Evolutionary conservation across 2,113 vertebrate genomes (phyloP), one percentile per base, ranked within the genome.

Genomic region (Chlorodrepanis virens): DNA sequence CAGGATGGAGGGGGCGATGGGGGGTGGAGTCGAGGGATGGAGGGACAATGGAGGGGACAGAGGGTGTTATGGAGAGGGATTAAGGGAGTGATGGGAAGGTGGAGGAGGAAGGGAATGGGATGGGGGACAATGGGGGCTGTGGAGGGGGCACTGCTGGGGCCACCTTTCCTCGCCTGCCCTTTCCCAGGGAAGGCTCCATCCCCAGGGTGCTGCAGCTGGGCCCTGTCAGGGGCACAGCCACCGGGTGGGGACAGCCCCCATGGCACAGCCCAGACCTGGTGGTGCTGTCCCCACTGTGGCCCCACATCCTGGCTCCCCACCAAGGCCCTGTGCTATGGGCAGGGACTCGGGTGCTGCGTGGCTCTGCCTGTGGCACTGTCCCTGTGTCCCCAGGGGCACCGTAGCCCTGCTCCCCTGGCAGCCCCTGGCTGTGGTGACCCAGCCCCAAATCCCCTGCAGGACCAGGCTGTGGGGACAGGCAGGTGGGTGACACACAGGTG

Each of bases 331-430:
- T 53, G 60, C 53, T 54, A 2, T 0, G 60, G 49, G 23, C 71
- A 78, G 71, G 44, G 70, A 40, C 19, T 11, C 0, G 0, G 6
- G 44, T 15, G 31, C 39, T 44, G 40, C 24, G 11, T 17, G 24
- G 49, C 37, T 25, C 59, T 82, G 70, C 60, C 47, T 15, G 56
- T 65, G 56, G 27, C 88, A 20, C 74, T 18, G 59, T 13, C 37
- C 53, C 12, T 1, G 7, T 15, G 52, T 60, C 80, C 75, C 56
- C 69, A 20, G 1, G 23, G 71, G 8, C 7, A 9, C 37, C 33
- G 2, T 0, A 10, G 31, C 31, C 39, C 78, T 13, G 27, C 15
- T 44, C 35, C 45, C 27, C 56, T 0, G 0, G 31, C 29, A 84
- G 16, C 33, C 56, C 28, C 39, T 3, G 2, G 25, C 22, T 8